Percentiles rank a stretch among this genome's conserved stretches.
Evolutionary conservation across 2,797 vertebrate species (phyloP).

Genomic region (Pachyuromys duprasi): DNA sequence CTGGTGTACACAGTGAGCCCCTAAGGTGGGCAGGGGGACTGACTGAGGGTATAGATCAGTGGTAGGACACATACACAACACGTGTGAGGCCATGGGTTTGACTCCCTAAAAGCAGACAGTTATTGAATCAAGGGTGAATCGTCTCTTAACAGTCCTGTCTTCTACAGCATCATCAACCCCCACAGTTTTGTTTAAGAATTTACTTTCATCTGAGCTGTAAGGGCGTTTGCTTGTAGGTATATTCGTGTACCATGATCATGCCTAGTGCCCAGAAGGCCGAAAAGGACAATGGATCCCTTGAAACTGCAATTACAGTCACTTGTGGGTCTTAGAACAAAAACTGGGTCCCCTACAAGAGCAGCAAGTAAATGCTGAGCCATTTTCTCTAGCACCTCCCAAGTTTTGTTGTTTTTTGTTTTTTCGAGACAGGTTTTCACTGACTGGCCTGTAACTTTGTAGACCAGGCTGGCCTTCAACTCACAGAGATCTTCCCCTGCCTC

Average conservation of each 20-base stretch:
- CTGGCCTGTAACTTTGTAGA: not conserved
- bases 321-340: not conserved
- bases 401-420: not conserved
- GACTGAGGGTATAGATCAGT: not conserved
- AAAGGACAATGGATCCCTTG: not conserved
- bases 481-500: not conserved
- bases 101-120: not conserved
- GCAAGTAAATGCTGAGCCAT: too few species aligned
- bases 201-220: not conserved
- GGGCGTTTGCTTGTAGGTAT: not conserved
- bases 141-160: not conserved
- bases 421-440: not conserved
- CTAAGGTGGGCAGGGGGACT: not conserved
- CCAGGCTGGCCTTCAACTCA: not conserved
- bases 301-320: not conserved
- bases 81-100: not conserved
- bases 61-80: not conserved
- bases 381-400: not conserved
- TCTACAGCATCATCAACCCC: not conserved
- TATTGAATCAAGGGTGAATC: not conserved
- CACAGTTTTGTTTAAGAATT: not conserved
- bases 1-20: not conserved
- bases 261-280: not conserved
- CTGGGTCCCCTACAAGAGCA: not conserved
- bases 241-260: too few species aligned